Evolutionary conservation across 2,113 vertebrate genomes (phyloP).

Genomic region (cat (Felis catus)): F.catus_Fca126_mat1.0 CM031428.1:51978001-51978500

Average conservation of each 20-base stretch:
- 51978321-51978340: not conserved
- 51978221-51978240: not conserved
- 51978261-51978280: too few relatives aligned
- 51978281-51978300: not conserved
- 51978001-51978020: not conserved
- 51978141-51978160: not conserved
- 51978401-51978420: too few relatives aligned
- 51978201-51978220: not conserved
- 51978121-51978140: not conserved
- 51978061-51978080: not conserved
- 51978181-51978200: not conserved
- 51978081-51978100: not conserved
- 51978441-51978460: not conserved
- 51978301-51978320: too few relatives aligned
- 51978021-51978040: not conserved
- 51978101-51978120: not conserved
- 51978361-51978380: not conserved
- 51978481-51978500: not conserved
- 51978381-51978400: not conserved
- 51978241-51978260: not conserved
- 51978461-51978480: not conserved
- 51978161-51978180: not conserved
- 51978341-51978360: not conserved
- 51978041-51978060: not conserved
- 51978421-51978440: rapidly evolving